Percentiles rank a stretch among this genome's conserved stretches.
Evolutionary conservation across 30 jellyfish, hydroid and myxozoan genomes (phyloP).

Genomic region (Clytia hemisphaerica): DNA sequence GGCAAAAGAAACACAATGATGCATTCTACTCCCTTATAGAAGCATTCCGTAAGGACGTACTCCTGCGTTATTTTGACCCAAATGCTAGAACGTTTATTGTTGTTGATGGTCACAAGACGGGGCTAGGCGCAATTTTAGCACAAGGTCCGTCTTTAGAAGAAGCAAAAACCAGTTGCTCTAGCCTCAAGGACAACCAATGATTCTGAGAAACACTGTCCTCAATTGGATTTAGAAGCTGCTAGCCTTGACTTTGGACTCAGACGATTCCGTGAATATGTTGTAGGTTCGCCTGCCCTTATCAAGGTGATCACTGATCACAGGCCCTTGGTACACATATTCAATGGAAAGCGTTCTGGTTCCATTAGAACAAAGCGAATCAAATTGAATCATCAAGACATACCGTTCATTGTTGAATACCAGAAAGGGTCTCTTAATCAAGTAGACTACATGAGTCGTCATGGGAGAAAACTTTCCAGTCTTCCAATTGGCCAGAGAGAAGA

Average conservation of each 20-base stretch:
- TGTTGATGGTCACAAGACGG: conserved; percentile 37
- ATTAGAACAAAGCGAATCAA: conserved; percentile 12
- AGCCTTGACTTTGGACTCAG: conserved; percentile 40
- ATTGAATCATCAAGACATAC: no score
- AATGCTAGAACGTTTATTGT: conserved; percentile 1
- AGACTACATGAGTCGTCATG: not conserved
- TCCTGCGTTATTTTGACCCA: conserved; percentile 39
- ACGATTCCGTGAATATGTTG: conserved; percentile 26
- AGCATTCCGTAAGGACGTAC: conserved; percentile 12
- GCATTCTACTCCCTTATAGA: conserved; percentile 17
- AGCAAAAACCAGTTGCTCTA: no score
- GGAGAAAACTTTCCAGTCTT: not conserved
- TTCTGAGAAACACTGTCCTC: no score
- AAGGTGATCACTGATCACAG: conserved; percentile 40
- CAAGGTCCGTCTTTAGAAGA: no score
- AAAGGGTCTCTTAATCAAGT: no score
- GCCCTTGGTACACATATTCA: conserved; percentile 29
- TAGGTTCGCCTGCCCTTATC: conserved; percentile 28
- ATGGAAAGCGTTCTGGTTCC: conserved; percentile 7
- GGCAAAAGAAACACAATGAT: conserved; percentile 10
- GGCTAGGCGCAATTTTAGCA: no score
- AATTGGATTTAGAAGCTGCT: conserved; percentile 17
- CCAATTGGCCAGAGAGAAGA: not conserved
- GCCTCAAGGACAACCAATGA: no score
- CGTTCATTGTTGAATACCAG: no score